Evolutionary conservation across 2,888 invertebrate species (phyloP).

Genomic region (Dexiosoma caninum): DNA sequence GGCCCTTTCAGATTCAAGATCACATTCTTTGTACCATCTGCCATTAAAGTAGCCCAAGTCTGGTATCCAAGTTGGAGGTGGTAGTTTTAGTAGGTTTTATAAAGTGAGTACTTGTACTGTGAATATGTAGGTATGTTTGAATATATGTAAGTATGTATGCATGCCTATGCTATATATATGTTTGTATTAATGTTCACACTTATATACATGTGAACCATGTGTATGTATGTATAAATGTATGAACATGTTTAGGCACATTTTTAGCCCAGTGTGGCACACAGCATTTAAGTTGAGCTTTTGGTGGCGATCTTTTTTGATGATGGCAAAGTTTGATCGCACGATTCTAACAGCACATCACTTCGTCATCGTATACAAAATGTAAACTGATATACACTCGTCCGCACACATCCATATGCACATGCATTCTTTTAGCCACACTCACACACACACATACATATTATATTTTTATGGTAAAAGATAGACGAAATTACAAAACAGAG

Average conservation of each 20-base stretch:
- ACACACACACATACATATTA: neutral
- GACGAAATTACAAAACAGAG: too few relatives aligned
- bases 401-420: neutral
- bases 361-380: slow-evolving; percentile 51
- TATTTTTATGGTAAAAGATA: neutral
- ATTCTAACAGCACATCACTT: slow-evolving; percentile 67
- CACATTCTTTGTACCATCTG: neutral
- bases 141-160: too few relatives aligned
- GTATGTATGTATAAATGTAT: neutral
- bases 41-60: slow-evolving; percentile 54
- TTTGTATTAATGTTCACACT: neutral
- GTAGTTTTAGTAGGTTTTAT: slow-evolving; percentile 38
- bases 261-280: slow-evolving; percentile 21
- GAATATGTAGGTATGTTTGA: neutral
- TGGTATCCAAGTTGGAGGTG: slow-evolving; percentile 56
- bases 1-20: too few relatives aligned
- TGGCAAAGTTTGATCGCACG: slow-evolving; percentile 66
- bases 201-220: neutral
- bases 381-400: neutral
- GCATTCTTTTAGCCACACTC: neutral
- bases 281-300: slow-evolving; percentile 41
- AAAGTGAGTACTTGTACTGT: slow-evolving; percentile 36
- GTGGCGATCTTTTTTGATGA: slow-evolving; percentile 59
- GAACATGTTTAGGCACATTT: neutral
- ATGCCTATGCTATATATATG: neutral